Evolutionary conservation across 35 echinoderm and acorn worm species (phyloP).

Genomic region (Diadema setosum): DNA sequence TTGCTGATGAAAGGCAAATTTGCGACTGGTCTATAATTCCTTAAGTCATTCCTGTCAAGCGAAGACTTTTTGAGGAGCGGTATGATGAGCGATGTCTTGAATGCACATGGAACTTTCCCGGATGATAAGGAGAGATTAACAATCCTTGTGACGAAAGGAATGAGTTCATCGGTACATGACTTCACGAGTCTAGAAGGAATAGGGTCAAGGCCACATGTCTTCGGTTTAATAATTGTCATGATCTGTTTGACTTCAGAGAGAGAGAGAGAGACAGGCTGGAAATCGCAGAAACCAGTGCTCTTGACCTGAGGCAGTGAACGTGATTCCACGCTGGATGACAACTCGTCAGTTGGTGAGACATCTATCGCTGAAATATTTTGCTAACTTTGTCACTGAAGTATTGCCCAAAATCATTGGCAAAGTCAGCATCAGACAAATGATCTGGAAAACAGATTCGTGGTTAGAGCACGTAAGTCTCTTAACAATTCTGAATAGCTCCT

Average conservation of each 20-base stretch:
- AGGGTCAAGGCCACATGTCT: not conserved
- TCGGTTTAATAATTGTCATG: not conserved
- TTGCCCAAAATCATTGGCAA: constrained; percentile 47
- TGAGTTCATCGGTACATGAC: constrained; percentile 32
- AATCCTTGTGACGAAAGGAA: constrained; percentile 32
- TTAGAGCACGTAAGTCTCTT: not conserved
- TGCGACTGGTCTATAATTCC: constrained; percentile 51
- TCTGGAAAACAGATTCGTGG: not conserved
- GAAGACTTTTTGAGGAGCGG: constrained; percentile 44
- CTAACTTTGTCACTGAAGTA: constrained; percentile 44
- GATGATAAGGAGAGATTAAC: constrained; percentile 32
- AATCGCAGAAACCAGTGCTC: not conserved
- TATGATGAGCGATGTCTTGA: constrained; percentile 21
- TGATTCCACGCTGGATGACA: not conserved
- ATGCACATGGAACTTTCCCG: constrained; percentile 20
- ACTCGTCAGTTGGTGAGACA: not conserved
- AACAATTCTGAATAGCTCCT: constrained; percentile 26
- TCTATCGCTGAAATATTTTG: not conserved
- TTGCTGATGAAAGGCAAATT: constrained; percentile 41
- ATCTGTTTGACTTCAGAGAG: not conserved
- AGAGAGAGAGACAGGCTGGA: not conserved
- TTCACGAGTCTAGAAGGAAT: constrained; percentile 17
- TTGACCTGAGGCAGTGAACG: not conserved
- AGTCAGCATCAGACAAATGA: not conserved
- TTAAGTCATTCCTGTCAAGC: constrained; percentile 14